Base-by-base conservation (phyloP, 2,888 invertebrate species). In the Periphyllus acericola region DNA sequence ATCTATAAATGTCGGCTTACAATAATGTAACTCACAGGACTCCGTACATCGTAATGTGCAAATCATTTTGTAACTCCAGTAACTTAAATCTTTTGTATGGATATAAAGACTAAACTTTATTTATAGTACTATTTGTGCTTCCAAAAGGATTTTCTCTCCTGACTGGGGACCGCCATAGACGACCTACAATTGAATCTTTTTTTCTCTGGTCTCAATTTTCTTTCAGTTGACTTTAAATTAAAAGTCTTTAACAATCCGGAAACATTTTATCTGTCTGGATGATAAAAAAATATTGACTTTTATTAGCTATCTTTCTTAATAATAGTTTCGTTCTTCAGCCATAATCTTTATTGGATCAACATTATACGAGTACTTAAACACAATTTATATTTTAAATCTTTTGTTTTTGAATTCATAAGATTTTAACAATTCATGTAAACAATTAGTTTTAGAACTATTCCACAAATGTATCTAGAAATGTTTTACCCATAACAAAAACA, bases 51-150 rank as follows among this genome's bases (percentile, higher is more conserved):
- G 32, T 40, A 60, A 40, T 75, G 32, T 46, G 40, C n/a, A 32
- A 52, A 85, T 52, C 29, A 71, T 84, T 84, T 66, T 66, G 32
- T 34, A 40, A 71, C 60, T 86, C 40, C 60, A 40, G n/a, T 60
- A 81, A 52, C 80, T 87, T 81, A 81, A 87, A 87, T 75, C 60
- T 87, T 87, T 72, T 87, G 29, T 80, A 74, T 19, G 55, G 72
- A 46, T n/a, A 87, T 87, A 87, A 87, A 87, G 46, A 75, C 87
- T 75, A 75, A 87, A 74, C 66, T 81, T 87, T 87, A 87, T 87
- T 87, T 81, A 87, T 87, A 74, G 80, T 60, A 74, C 81, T 81
- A 75, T 75, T 60, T 75, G 60, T 60, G 14, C 36, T 81, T 81
- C 74, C 60, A 81, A 87, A 87, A 74, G 81, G 80, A 80, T 87